Evolutionary conservation across 2,113 vertebrate species (phyloP), one percentile per base, ranked within the genome.

Genomic region (Rhagologus leucostigma): DNA sequence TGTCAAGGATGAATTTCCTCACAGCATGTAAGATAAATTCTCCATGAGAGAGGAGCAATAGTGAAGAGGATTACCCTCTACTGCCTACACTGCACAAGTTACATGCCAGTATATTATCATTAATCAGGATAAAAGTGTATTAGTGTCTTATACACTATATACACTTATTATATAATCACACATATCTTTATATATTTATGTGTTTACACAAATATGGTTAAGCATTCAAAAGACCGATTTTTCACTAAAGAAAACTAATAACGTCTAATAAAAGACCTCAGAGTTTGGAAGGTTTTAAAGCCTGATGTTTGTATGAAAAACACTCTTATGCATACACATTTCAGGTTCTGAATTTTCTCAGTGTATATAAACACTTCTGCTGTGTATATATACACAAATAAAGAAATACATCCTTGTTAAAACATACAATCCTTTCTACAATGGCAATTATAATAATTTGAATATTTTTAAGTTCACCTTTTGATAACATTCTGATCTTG

Each of bases 401-500:
- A 78, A 84, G 12, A 91, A 63, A 87, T 6, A 39, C 3, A 79
- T 27, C 29, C 35, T 77, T 63, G 22, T 22, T 57, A 75, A 77
- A 90, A 78, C 16, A 62, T 11, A 88, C 17, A 20, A 41, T 55
- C 9, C 4, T 67, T 93, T 71, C 53, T 59, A 20, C 19, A 83
- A 41, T 16, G 59, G 17, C 30, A 84, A 65, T 23, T 56, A 75
- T 4, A 79, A n/a, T 37, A 80, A 80, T n/a, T 87, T n/a, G 91
- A 97, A 90, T 41, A 77, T 56, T 94, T 94, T 94, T 62, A 90
- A 93, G 76, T 97, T 98, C 97, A 99, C 99, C 99, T 99, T 99
- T 99, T 93, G 99, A 98, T 95, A 98, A 97, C 96, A 98, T 98
- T 96, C 97, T 97, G 95, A 98, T 99, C 98, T 99, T 99, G 98